These are phyloP conservation scores for Engraulis encrasicolus DNA, from an alignment of 2,113 vertebrate genomes.

Conservation along the genomic window DNA sequence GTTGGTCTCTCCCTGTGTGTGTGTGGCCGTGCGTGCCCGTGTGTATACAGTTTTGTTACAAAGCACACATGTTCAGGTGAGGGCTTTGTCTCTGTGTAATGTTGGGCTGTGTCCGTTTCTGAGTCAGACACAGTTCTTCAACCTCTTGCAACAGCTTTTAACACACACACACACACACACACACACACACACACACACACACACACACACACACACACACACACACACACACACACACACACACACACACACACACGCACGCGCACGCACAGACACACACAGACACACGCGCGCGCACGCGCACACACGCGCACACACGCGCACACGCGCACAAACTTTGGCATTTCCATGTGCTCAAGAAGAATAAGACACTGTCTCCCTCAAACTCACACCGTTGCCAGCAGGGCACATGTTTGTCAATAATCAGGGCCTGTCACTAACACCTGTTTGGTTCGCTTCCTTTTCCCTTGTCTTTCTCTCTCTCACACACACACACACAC, in stretches of 20 bases:
- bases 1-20: too few relatives aligned
- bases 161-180: slow-evolving; percentile 24
- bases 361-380: slow-evolving; percentile 4
- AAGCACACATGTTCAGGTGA: too few relatives aligned
- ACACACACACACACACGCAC: too few relatives aligned
- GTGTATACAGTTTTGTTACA: too few relatives aligned
- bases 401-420: not conserved
- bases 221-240: not conserved
- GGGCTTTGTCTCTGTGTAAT: too few relatives aligned
- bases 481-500: not conserved
- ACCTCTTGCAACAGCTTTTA: too few relatives aligned
- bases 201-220: too few relatives aligned
- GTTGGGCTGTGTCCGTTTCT: not conserved
- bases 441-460: not conserved
- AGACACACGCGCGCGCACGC: too few relatives aligned
- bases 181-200: too few relatives aligned
- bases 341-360: not conserved
- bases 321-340: not conserved
- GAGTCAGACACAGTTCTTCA: not conserved
- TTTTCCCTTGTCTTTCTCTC: not conserved
- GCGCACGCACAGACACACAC: too few relatives aligned
- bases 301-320: too few relatives aligned
- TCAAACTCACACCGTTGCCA: not conserved
- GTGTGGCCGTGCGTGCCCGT: too few relatives aligned
- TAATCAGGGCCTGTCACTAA: not conserved